These are phyloP conservation scores for Therioaphis trifolii DNA, from an alignment of 2,888 invertebrate genomes.

Conservation along the genomic window DNA sequence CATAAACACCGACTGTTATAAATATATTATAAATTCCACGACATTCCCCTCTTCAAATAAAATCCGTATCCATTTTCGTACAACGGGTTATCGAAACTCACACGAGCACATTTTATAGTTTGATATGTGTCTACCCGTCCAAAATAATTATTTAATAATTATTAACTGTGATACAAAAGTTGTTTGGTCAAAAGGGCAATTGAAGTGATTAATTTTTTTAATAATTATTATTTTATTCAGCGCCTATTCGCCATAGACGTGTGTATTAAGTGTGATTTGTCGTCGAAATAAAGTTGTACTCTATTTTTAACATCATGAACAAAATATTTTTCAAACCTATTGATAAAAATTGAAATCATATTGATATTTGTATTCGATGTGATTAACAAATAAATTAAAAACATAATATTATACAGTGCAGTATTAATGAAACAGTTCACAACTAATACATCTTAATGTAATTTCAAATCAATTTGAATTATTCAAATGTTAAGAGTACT, in stretches of 20 bases:
- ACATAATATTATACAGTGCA: neutral
- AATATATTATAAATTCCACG: too few relatives aligned
- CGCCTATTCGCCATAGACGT: too few relatives aligned
- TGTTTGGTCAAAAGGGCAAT: neutral
- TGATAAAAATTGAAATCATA: neutral
- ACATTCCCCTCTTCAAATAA: too few relatives aligned
- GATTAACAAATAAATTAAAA: neutral
- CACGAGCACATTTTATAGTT: conserved; percentile 2
- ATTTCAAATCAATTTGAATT: neutral
- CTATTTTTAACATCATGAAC: neutral
- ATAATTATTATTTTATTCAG: neutral
- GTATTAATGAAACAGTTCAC: neutral
- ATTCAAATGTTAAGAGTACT: neutral
- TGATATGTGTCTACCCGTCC: neutral
- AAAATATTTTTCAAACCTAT: too few relatives aligned
- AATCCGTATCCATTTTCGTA: too few relatives aligned
- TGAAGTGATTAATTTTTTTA: neutral
- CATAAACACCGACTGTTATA: too few relatives aligned
- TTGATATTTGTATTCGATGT: neutral
- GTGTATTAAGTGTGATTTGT: neutral
- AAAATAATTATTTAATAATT: conserved; percentile 22
- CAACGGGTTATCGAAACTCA: neutral
- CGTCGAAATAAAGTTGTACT: neutral
- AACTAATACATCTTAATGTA: too few relatives aligned
- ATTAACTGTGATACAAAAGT: neutral